Evolutionary conservation across 2,797 vertebrate genomes (phyloP).

Genomic region (Pipistrellus nathusii): DNA sequence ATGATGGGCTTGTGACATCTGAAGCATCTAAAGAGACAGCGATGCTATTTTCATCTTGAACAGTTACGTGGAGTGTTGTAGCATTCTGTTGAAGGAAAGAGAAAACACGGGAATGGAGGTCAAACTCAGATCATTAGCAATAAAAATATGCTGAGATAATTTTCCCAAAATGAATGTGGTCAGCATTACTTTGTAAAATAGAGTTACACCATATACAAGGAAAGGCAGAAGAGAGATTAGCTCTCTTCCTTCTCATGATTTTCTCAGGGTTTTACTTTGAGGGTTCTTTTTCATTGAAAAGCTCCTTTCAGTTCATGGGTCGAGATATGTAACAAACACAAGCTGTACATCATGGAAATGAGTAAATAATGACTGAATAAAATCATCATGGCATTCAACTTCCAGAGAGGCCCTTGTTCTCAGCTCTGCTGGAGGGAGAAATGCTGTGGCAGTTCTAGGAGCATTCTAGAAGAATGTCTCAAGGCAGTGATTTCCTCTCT

Average conservation of each 20-base stretch:
- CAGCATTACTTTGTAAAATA: neutral
- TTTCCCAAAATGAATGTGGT: neutral
- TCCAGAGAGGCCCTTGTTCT: neutral
- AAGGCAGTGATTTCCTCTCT: neutral
- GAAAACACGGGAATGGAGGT: constrained; percentile 61
- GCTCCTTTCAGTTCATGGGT: neutral
- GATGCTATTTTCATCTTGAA: constrained; percentile 90
- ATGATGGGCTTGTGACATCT: constrained; percentile 90
- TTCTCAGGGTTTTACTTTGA: constrained; percentile 17
- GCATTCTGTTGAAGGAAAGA: constrained; percentile 86
- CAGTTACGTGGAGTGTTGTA: constrained; percentile 89
- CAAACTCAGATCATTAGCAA: neutral
- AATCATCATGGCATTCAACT: neutral
- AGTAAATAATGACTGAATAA: neutral
- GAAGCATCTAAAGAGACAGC: constrained; percentile 90
- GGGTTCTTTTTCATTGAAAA: neutral
- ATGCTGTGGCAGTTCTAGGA: neutral
- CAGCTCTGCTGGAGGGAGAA: neutral
- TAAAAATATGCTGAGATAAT: neutral
- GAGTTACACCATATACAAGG: neutral
- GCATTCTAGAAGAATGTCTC: neutral
- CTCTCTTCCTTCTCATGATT: neutral
- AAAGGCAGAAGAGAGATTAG: neutral
- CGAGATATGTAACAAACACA: neutral
- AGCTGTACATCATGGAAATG: neutral